Evolutionary conservation across 2,797 vertebrate species (phyloP).

Genomic region (Uromys caudimaculatus): DNA sequence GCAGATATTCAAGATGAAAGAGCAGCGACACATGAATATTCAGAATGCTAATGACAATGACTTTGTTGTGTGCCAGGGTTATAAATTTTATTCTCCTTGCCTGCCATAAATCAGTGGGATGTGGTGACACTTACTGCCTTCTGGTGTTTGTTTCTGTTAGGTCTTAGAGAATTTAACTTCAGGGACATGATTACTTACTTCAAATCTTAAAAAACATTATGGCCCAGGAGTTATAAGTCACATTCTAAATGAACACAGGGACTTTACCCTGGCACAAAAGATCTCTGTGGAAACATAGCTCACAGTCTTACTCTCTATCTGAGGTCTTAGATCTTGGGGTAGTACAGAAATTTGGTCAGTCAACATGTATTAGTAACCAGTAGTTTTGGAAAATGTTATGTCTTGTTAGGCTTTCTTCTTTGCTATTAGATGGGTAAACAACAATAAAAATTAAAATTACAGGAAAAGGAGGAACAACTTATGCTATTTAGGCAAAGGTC

Average conservation of each 20-base stretch:
- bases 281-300: neutral
- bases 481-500: neutral
- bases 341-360: neutral
- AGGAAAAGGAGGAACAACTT: neutral
- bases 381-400: neutral
- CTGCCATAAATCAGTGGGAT: slow-evolving; percentile 67
- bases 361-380: neutral
- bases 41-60: slow-evolving; percentile 35
- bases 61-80: slow-evolving; percentile 21
- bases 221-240: slow-evolving; percentile 19
- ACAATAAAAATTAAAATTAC: neutral
- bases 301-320: rapidly evolving
- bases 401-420: neutral
- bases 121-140: slow-evolving; percentile 38
- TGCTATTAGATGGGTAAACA: neutral
- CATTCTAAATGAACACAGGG: slow-evolving; percentile 1
- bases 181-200: slow-evolving; percentile 70
- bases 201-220: slow-evolving; percentile 70
- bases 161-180: slow-evolving; percentile 9
- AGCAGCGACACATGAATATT: slow-evolving; percentile 57
- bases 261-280: neutral
- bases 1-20: slow-evolving; percentile 69
- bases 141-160: slow-evolving; percentile 72
- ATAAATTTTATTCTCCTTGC: slow-evolving; percentile 41
- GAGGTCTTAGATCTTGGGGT: neutral